Conservation (phyloP, 2,113 vertebrate genomes). For the Crotalus horridus region DNA sequence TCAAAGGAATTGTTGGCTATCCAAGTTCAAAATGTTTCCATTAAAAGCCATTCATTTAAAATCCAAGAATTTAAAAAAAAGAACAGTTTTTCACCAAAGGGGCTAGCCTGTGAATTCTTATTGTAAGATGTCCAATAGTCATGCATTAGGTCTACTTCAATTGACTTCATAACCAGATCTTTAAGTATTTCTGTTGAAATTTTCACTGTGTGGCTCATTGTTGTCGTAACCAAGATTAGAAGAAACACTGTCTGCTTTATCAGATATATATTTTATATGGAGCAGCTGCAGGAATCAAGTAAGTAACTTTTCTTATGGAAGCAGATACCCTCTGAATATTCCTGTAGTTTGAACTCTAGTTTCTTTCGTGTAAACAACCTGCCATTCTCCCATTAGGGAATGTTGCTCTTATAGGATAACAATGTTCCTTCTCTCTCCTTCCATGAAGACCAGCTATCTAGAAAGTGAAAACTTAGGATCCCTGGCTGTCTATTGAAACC, state of each 20-base stretch:
- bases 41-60: neutral
- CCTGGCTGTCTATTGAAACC: conserved; percentile 3
- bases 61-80: neutral
- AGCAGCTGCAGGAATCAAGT: neutral
- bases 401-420: neutral
- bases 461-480: neutral
- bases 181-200: neutral
- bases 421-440: neutral
- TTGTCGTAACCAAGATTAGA: neutral
- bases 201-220: neutral
- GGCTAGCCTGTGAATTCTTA: neutral
- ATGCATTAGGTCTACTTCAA: neutral
- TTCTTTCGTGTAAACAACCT: neutral
- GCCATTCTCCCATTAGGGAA: no score
- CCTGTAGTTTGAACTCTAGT: no score
- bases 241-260: neutral
- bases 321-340: conserved; percentile 8
- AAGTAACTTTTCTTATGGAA: neutral
- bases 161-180: neutral
- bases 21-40: neutral
- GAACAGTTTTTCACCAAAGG: neutral
- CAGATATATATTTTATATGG: neutral
- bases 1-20: neutral
- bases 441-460: no score
- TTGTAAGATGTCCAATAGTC: neutral